Evolutionary conservation across 2,797 vertebrate genomes (phyloP), one percentile per base, ranked within the genome.

Genomic region (Taenioides sp.): DNA sequence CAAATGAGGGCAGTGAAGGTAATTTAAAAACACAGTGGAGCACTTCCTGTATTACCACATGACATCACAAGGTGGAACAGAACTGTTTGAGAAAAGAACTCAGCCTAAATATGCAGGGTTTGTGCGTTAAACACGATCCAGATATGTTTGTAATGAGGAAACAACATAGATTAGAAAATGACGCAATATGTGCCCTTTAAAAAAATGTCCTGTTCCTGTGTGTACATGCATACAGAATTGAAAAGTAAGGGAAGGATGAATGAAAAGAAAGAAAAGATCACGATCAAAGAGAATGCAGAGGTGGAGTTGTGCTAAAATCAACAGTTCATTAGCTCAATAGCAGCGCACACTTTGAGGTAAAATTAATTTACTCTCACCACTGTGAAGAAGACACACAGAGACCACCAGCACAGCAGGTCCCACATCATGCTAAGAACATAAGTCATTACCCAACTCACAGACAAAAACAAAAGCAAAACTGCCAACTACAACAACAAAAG

Each of bases 351-450:
- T 63, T 63, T 63, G 34, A 63, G 28, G 59, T 61, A 18, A 61
- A 59, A 60, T 60, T 27, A 31, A 60, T 18, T 27, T 17, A 31
- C 27, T 9, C 59, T 17, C 20, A 20, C 28, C 28, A n/a, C 59
- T 60, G 27, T 31, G 58, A 28, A 27, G 16, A 60, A 61, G 59
- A 34, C 9, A 34, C 9, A 20, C 31, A 37, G 16, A 28, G 58
- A 60, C 27, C 58, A 31, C 58, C 58, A 18, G 27, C 58, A 28
- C 58, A 31, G 60, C 60, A 62, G 60, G 28, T 16, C 25, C 16
- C 16, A 23, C 60, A 37, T 62, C 60, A 62, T 31, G 60, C 20
- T 62, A 37, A 62, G n/a, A 62, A 62, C 60, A 62, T 62, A 37
- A 37, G 31, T 37, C 27, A 60, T 60, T 60, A 60, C 27, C 60